phyloP scores from a whole-genome alignment of 2,113 vertebrate genomes.

The Gnathonemus longibarbis region DNA sequence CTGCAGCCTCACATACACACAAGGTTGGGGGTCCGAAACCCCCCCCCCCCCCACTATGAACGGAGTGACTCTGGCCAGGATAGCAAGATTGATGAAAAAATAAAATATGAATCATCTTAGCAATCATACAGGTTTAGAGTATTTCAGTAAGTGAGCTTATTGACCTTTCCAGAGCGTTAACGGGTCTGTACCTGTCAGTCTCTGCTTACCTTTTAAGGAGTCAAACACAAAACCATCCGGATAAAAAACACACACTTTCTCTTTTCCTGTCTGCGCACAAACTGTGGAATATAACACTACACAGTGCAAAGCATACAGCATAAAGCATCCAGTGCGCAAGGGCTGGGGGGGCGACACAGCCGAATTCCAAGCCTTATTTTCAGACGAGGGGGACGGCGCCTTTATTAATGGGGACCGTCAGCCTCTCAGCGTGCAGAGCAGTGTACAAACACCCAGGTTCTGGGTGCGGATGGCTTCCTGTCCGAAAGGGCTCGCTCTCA shows the following conservation, averaged over 20 bases:
- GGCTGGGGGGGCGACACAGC: not conserved
- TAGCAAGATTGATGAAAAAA: not conserved
- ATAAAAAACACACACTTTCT: not conserved
- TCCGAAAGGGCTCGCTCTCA: slow-evolving; percentile 78
- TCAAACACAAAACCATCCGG: not conserved
- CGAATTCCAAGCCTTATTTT: slow-evolving; percentile 8
- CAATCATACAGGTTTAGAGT: not conserved
- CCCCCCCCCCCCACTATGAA: not conserved
- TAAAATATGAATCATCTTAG: not conserved
- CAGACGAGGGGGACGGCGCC: not conserved
- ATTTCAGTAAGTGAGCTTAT: not conserved
- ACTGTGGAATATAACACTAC: not conserved
- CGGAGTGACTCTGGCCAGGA: not conserved
- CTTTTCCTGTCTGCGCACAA: not conserved
- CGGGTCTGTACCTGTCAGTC: not conserved
- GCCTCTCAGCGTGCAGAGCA: not conserved
- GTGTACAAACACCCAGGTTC: slow-evolving; percentile 36
- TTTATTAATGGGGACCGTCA: not conserved
- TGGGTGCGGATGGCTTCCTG: slow-evolving; percentile 69
- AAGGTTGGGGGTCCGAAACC: not conserved
- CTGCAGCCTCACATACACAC: not conserved
- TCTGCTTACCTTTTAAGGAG: not conserved
- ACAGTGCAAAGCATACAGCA: not conserved
- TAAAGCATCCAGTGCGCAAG: not conserved
- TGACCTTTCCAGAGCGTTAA: not conserved